These are phyloP conservation scores for Dryocosmus kuriphilus DNA, from an alignment of 2,888 invertebrate genomes.

Conservation along the genomic window DNA sequence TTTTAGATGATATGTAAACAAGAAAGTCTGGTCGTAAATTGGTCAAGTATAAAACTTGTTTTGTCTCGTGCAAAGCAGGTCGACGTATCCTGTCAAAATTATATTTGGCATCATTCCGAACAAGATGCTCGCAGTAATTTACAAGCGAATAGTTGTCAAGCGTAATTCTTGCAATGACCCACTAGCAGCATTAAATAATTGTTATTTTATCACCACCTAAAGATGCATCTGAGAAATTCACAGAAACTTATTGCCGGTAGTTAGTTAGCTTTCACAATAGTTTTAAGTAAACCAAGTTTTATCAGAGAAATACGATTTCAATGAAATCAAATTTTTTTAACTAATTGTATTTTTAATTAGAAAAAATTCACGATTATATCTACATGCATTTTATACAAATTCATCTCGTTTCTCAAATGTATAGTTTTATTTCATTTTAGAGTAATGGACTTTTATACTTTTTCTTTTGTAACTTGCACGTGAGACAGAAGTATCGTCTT, in stretches of 20 bases:
- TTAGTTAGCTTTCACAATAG: neutral
- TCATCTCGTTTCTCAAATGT: no score
- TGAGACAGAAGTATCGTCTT: neutral
- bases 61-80: conserved; percentile 9
- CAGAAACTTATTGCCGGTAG: neutral
- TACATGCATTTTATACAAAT: no score
- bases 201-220: neutral
- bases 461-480: neutral
- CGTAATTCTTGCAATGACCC: conserved; percentile 16
- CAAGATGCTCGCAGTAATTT: conserved; percentile 20
- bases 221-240: neutral
- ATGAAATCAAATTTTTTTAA: neutral
- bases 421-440: no score
- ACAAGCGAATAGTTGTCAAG: conserved; percentile 18
- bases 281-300: neutral
- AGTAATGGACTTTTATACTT: no score
- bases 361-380: no score
- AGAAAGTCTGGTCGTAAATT: neutral
- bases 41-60: neutral
- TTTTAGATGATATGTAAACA: neutral
- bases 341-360: no score
- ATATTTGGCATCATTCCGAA: conserved; percentile 29
- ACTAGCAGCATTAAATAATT: conserved; percentile 3
- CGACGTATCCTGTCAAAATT: conserved; percentile 33
- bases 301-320: neutral